Conservation (phyloP, 2,888 invertebrate species). For the Drosophila gaucha region DNA sequence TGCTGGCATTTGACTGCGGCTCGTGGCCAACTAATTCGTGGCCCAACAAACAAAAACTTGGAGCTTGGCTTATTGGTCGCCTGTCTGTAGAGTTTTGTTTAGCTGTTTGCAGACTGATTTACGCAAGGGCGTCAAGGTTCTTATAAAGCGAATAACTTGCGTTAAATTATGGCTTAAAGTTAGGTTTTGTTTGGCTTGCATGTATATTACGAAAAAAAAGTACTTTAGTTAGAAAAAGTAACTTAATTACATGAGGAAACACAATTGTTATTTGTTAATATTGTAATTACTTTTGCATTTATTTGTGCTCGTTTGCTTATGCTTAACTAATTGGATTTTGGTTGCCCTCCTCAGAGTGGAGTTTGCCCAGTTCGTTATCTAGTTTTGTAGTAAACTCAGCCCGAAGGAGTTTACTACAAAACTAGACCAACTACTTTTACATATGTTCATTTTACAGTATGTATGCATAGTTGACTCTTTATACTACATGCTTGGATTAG, state of each 20-base stretch:
- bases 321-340: slow-evolving; percentile 5
- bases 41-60: slow-evolving; percentile 38
- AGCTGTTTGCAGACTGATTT: slow-evolving; percentile 15
- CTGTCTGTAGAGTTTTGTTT: slow-evolving; percentile 37
- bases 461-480: too few species aligned
- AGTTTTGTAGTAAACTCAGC: too few species aligned
- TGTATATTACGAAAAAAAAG: neutral
- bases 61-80: slow-evolving; percentile 32
- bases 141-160: neutral
- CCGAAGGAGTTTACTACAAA: too few species aligned
- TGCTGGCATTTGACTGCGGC: slow-evolving; percentile 26
- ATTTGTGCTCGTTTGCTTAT: neutral
- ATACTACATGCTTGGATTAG: too few species aligned
- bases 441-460: too few species aligned
- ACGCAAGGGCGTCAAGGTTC: neutral
- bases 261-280: neutral
- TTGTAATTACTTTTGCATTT: neutral
- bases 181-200: neutral
- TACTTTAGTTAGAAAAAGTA: neutral
- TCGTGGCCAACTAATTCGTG: slow-evolving; percentile 28
- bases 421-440: too few species aligned
- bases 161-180: neutral
- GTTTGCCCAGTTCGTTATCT: neutral
- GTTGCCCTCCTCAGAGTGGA: neutral
- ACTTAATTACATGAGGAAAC: neutral